These are phyloP conservation scores for Denticeps clupeoides DNA, from an alignment of 2,797 vertebrate genomes.

Conservation along the genomic window DNA sequence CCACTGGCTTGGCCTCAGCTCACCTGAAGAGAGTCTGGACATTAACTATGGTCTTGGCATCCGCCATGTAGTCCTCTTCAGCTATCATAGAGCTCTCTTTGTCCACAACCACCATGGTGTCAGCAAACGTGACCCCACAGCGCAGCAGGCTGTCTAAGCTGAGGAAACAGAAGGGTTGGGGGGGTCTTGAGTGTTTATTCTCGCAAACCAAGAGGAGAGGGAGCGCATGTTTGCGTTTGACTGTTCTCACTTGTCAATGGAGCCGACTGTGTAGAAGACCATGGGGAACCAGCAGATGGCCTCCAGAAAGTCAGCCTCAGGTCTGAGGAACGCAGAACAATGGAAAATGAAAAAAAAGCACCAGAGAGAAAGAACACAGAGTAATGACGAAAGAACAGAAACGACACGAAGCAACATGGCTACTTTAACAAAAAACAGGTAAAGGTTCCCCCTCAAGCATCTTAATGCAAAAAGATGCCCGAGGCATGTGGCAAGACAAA, in stretches of 20 bases:
- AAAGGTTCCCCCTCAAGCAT: too few relatives aligned
- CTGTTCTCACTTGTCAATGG: constrained; percentile 70
- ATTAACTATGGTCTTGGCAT: constrained; percentile 73
- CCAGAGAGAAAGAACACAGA: neutral
- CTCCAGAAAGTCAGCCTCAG: constrained; percentile 71
- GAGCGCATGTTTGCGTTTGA: neutral
- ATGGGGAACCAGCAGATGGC: constrained; percentile 77
- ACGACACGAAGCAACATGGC: neutral
- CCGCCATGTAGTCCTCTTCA: constrained; percentile 77
- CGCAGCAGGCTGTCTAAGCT: constrained; percentile 70
- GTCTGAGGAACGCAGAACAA: constrained; percentile 42
- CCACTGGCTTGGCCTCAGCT: neutral
- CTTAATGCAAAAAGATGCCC: constrained; percentile 3
- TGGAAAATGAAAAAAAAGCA: neutral
- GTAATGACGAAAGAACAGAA: neutral
- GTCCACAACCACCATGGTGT: constrained; percentile 76
- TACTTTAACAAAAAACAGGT: too few relatives aligned
- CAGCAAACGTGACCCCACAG: constrained; percentile 69
- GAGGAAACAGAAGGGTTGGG: constrained; percentile 2
- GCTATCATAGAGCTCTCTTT: constrained; percentile 78
- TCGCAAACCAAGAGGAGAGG: neutral
- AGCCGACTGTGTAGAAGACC: constrained; percentile 76
- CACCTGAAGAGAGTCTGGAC: constrained; percentile 75
- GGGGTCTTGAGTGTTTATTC: neutral
- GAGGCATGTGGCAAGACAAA: constrained; percentile 25